Base-by-base conservation (phyloP, 2,797 vertebrate species). In the Sphaeramia orbicularis region DNA sequence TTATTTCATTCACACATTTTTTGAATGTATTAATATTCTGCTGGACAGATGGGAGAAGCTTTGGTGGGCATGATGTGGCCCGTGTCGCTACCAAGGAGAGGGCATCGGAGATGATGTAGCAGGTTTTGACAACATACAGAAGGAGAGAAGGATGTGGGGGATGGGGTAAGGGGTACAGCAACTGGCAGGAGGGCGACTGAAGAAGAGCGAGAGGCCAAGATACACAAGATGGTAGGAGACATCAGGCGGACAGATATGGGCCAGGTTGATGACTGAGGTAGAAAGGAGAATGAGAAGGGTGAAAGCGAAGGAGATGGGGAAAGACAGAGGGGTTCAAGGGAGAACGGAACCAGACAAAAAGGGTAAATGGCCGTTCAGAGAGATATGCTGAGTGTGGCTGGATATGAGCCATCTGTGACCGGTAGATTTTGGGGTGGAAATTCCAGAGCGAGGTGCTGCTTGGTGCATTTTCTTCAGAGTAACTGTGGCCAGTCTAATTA, bases 161-260 rank as follows among this genome's bases (percentile, higher is more conserved):
- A n/a, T 18, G 59, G 57, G 47, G 21, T 24, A 58, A 65, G 70
- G 65, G 73, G 55, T 55, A 59, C 60, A 50, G 70, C 63, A 64
- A 86, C 78, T 85, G 83, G 83, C 81, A 85, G 74, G 70, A 73
- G 63, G 65, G 63, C 36, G 43, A 77, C 76, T 56, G 67, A 84
- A 71, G 65, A 78, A 80, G 69, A 77, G 73, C 40, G 52, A 82
- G 81, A 81, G 71, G 77, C 83, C 68, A 71, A 83, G 78, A 72
- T 71, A 43, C 76, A 78, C 78, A 84, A 82, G 78, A 87, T 75
- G 84, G 79, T 77, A 83, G 73, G 62, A 81, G 83, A 86, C 86
- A 86, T 78, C 76, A 57, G 63, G 69, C 47, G 45, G 84, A 86
- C 74, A 86, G 86, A 87, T 78, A 81, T 82, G 79, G 84, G 80